Percentiles rank a stretch among this genome's conserved stretches.
Evolutionary conservation across 2,797 vertebrate genomes (phyloP).

Genomic region (Eidolon dupreanum): DNA sequence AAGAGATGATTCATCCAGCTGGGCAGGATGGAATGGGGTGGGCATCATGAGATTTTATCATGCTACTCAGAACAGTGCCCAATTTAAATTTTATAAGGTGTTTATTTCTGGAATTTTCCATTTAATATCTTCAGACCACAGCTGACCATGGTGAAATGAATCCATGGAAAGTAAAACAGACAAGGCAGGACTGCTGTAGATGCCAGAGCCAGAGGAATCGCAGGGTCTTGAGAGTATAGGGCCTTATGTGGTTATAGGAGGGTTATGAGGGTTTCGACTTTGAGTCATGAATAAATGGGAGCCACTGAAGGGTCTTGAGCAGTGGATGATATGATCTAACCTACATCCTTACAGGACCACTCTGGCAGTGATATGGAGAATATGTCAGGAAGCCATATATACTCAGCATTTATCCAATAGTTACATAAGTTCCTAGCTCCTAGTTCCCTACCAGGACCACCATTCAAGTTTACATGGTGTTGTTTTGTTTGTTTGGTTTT

Average conservation of each 20-base stretch:
- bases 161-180: neutral
- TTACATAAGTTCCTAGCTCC: neutral
- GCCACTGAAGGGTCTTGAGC: neutral
- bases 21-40: neutral
- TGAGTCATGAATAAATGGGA: neutral
- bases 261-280: neutral
- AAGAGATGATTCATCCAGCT: neutral
- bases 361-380: neutral
- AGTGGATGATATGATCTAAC: neutral
- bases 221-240: neutral
- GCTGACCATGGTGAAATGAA: neutral
- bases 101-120: neutral
- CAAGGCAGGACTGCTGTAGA: neutral
- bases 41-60: neutral
- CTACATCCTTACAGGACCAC: neutral
- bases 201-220: neutral
- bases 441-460: neutral
- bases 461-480: neutral
- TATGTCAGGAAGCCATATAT: neutral
- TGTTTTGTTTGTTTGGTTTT: neutral
- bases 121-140: neutral
- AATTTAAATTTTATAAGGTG: neutral
- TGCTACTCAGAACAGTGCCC: neutral
- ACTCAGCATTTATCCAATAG: neutral
- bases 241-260: neutral